phyloP scores from a whole-genome alignment of 2,888 invertebrate genomes.

The Rhagium mordax region DNA sequence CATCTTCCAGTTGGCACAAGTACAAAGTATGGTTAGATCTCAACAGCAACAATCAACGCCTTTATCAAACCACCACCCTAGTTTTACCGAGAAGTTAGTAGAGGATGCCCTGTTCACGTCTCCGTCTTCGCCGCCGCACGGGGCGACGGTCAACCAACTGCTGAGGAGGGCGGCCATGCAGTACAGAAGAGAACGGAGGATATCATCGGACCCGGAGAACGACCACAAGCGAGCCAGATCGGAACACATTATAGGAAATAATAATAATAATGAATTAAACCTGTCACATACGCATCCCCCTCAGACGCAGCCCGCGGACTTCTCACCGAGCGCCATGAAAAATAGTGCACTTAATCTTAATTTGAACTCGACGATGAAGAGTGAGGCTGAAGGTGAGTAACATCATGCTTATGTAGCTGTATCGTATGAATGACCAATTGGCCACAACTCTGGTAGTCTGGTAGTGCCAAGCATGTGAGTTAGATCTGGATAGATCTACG shows the following conservation, averaged over 20 bases:
- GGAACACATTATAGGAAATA: slow-evolving; percentile 67
- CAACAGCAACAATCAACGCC: slow-evolving; percentile 70
- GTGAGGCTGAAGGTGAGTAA: slow-evolving; percentile 67
- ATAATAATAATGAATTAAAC: slow-evolving; percentile 68
- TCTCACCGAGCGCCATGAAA: slow-evolving; percentile 76
- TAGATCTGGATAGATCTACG: no score
- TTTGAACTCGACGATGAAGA: slow-evolving; percentile 55
- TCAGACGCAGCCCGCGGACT: slow-evolving; percentile 74
- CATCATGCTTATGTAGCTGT: neutral
- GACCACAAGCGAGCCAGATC: slow-evolving; percentile 74
- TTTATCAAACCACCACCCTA: slow-evolving; percentile 66
- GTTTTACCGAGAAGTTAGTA: slow-evolving; percentile 71
- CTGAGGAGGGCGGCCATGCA: slow-evolving; percentile 73
- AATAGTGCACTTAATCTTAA: slow-evolving; percentile 68
- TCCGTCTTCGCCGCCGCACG: slow-evolving; percentile 71
- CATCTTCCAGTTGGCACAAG: slow-evolving; percentile 75
- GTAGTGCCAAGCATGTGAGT: no score
- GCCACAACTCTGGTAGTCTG: no score
- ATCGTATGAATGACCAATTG: no score
- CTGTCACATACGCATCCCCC: slow-evolving; percentile 64
- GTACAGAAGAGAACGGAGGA: slow-evolving; percentile 74
- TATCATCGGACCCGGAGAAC: slow-evolving; percentile 78
- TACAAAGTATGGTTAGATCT: slow-evolving; percentile 77
- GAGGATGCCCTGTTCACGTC: slow-evolving; percentile 76
- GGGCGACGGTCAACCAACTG: slow-evolving; percentile 78